Evolutionary conservation across 2,113 vertebrate species (phyloP), one percentile per base, ranked within the genome.

Genomic region (Microcebus jonahi): DNA sequence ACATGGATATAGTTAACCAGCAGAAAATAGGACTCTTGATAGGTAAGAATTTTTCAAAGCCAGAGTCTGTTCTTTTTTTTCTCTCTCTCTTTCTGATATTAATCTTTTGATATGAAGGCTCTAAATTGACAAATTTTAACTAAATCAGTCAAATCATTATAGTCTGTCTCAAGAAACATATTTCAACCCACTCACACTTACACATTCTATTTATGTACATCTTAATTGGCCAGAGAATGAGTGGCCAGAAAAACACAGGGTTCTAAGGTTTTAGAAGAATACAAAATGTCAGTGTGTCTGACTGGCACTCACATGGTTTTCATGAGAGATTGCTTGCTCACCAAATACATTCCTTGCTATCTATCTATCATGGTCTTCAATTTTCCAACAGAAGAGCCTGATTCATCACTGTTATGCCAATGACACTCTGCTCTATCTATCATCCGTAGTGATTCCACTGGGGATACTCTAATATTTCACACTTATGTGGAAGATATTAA

Each of bases 391-490:
- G 59, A 98, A 98, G 50, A 93, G 70, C 31, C 57, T 98, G 97
- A 98, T 98, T 98, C 50, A 98, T 99, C 98, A 98, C 85, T 97
- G 80, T 77, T 98, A 94, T 89, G 96, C 63, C 97, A 76, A 67
- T 96, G 94, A 95, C 67, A 97, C 86, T 81, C 45, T 48, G 57
- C 42, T 97, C 87, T 90, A 20, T 94, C 93, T 96, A 0, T 92
- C 29, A 59, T 94, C 97, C 50, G 34, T 96, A 31, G 68, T 73
- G 39, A 94, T 94, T 97, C 68, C 88, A 13, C 27, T 81, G 65
- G 42, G 94, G 29, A 34, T 59, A 57, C 42, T 96, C 73, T 82
- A 75, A 90, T 82, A 82, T 88, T 85, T 97, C 85, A 89, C 63
- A 50, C 70, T 25, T 94, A 92, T 63, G 67, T 70, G 25, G 59